Conservation (phyloP, 2,797 vertebrate genomes). For the Melanotaenia pygmaea region DNA sequence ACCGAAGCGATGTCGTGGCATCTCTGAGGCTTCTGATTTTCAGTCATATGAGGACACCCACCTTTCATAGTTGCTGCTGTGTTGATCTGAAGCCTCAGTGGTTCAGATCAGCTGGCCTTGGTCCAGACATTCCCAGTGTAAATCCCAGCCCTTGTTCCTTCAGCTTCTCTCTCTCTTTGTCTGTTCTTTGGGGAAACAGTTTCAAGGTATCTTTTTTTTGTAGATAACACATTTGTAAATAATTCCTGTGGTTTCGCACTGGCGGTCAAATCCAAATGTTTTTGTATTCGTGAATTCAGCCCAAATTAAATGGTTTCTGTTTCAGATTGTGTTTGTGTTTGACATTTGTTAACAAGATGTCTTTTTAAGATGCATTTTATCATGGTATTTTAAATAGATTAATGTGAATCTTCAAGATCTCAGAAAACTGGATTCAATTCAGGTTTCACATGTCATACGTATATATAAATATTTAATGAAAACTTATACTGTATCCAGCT, state of each 20-base stretch:
- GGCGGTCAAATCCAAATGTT: constrained; percentile 53
- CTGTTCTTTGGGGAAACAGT: constrained; percentile 32
- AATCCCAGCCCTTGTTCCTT: constrained; percentile 40
- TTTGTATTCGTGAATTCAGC: constrained; percentile 73
- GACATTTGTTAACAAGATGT: not conserved
- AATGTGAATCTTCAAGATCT: no score
- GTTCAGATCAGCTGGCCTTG: constrained; percentile 19
- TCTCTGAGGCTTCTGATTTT: constrained; percentile 29
- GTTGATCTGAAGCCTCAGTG: not conserved
- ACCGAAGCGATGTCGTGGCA: constrained; percentile 3
- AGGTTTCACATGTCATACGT: no score
- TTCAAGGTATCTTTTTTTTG: constrained; percentile 59
- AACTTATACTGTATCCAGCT: no score
- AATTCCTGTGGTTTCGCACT: constrained; percentile 61
- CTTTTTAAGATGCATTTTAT: no score
- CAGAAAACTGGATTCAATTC: no score
- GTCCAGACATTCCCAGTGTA: constrained; percentile 16
- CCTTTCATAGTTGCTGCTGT: not conserved
- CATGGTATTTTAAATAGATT: no score
- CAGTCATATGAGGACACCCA: not conserved
- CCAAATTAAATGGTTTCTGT: constrained; percentile 68
- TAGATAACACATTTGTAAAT: constrained; percentile 84
- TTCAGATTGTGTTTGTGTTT: constrained; percentile 17
- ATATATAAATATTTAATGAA: no score
- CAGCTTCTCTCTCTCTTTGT: constrained; percentile 11